Percentiles rank a stretch among this genome's conserved stretches.
These are phyloP conservation scores for Octonoba sinensis DNA, from an alignment of 2,888 invertebrate species.

Conservation along the genomic window DNA sequence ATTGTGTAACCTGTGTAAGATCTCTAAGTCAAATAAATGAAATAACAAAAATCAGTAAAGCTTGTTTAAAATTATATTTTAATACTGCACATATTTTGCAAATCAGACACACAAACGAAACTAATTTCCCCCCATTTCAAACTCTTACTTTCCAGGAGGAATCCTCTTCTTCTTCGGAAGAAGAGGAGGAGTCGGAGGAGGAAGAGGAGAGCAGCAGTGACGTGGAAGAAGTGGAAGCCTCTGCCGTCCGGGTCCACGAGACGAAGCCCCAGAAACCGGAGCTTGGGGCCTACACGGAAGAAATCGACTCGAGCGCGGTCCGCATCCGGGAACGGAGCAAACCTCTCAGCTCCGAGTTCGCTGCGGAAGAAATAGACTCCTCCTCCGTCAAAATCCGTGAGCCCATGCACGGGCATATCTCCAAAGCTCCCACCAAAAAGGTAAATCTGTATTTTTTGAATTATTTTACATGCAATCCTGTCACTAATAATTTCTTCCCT, in stretches of 20 bases:
- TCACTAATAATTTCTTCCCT: not conserved
- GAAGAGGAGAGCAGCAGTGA: slow-evolving; percentile 73
- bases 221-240: slow-evolving; percentile 78
- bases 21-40: too few species aligned
- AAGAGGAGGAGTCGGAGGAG: slow-evolving; percentile 71
- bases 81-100: too few species aligned
- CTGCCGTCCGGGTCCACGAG: slow-evolving; percentile 66
- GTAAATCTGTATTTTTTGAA: not conserved
- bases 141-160: slow-evolving; percentile 68
- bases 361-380: slow-evolving; percentile 67
- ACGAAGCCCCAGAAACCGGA: slow-evolving; percentile 62
- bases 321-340: slow-evolving; percentile 66
- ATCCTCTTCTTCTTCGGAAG: slow-evolving; percentile 71
- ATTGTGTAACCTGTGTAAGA: too few species aligned
- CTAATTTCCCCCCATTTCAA: too few species aligned
- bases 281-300: slow-evolving; percentile 66
- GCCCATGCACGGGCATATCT: slow-evolving; percentile 66
- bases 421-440: slow-evolving; percentile 59
- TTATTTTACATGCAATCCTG: not conserved
- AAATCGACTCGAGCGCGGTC: slow-evolving; percentile 68
- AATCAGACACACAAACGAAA: too few species aligned
- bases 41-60: too few species aligned
- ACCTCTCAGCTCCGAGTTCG: slow-evolving; percentile 63
- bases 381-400: slow-evolving; percentile 63
- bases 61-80: too few species aligned